Conservation (phyloP, 2,797 vertebrate genomes). For the Thaleichthys pacificus region DNA sequence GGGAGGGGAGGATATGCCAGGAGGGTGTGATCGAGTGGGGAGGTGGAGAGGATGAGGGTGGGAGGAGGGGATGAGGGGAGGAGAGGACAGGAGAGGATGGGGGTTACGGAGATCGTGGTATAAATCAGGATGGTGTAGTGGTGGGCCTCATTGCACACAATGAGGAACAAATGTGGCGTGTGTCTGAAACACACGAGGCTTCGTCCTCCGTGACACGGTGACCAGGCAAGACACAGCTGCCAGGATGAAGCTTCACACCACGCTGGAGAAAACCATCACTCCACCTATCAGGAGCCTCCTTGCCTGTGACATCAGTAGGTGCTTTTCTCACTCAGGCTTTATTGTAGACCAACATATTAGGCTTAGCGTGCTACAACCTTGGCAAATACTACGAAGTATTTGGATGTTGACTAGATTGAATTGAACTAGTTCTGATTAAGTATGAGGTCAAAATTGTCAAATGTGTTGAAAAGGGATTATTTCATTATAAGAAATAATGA, state of each 20-base stretch:
- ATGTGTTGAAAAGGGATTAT: neutral
- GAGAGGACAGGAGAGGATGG: conserved; percentile 18
- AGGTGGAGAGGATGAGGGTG: neutral
- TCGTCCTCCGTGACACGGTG: conserved; percentile 40
- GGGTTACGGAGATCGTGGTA: conserved; percentile 27
- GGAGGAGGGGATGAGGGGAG: conserved; percentile 6
- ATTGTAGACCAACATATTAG: too few relatives aligned
- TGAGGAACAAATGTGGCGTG: conserved; percentile 41
- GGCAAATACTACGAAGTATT: neutral
- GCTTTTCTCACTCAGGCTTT: neutral
- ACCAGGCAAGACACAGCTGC: conserved; percentile 42
- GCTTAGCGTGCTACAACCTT: neutral
- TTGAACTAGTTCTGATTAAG: neutral
- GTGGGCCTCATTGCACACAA: conserved; percentile 53
- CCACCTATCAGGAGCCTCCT: neutral
- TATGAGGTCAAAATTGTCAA: neutral
- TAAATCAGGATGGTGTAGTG: conserved; percentile 54
- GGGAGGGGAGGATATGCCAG: conserved; percentile 32
- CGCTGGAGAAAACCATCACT: conserved; percentile 46
- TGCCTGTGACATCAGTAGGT: conserved; percentile 28
- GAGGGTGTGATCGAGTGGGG: conserved; percentile 32
- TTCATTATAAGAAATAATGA: neutral
- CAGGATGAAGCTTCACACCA: conserved; percentile 35
- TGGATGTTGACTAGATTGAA: neutral
- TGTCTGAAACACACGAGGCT: conserved; percentile 35